These are phyloP conservation scores for Ischnus inquisitorius DNA, from an alignment of 2,888 invertebrate genomes.

Conservation along the genomic window DNA sequence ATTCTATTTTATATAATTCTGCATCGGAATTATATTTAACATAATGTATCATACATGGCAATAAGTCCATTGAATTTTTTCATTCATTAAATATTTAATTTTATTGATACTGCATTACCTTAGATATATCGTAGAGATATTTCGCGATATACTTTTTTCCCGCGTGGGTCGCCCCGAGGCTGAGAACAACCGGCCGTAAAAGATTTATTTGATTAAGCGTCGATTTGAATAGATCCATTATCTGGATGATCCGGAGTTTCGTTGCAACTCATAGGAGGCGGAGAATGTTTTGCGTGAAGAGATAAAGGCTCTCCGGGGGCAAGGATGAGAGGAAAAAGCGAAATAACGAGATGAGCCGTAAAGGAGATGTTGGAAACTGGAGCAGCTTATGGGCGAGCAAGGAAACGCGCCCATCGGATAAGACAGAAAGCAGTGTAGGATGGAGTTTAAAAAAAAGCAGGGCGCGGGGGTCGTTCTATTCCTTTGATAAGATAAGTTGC, in stretches of 20 bases:
- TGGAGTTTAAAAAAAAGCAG: constrained; percentile 19
- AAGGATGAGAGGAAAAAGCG: not conserved
- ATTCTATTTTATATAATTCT: too few relatives aligned
- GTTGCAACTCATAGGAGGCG: not conserved
- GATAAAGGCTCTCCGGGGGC: not conserved
- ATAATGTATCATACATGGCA: too few relatives aligned
- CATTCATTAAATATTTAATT: too few relatives aligned
- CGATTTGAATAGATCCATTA: not conserved
- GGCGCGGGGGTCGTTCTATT: not conserved
- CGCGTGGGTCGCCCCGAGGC: too few relatives aligned
- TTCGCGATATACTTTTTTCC: too few relatives aligned
- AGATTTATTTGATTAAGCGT: not conserved
- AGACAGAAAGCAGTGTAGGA: not conserved
- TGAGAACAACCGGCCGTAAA: not conserved
- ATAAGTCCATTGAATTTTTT: too few relatives aligned
- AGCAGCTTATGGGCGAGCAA: constrained; percentile 10
- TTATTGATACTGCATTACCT: too few relatives aligned
- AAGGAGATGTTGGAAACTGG: constrained; percentile 16
- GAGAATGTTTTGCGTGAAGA: not conserved
- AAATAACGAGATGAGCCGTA: constrained; percentile 16
- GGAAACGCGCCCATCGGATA: constrained; percentile 21
- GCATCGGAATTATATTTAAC: too few relatives aligned
- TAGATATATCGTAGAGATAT: too few relatives aligned
- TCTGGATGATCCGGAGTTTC: not conserved
- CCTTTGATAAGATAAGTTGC: constrained; percentile 2